Evolutionary conservation across 2,888 invertebrate genomes (phyloP).

Genomic region (Drosophila prostipennis): DNA sequence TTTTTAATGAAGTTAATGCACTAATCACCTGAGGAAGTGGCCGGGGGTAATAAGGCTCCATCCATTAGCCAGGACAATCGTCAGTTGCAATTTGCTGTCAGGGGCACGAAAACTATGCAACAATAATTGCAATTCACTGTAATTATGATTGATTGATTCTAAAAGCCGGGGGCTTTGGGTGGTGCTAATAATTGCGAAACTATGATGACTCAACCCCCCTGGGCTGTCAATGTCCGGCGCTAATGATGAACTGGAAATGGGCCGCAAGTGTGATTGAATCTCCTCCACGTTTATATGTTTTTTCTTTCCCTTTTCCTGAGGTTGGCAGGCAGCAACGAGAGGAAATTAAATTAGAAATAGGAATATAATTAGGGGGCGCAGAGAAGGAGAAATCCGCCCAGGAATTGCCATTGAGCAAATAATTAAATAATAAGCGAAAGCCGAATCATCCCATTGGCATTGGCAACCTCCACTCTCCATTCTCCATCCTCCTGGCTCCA

Average conservation of each 20-base stretch:
- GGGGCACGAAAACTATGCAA: slow-evolving; percentile 59
- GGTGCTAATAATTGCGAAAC: slow-evolving; percentile 66
- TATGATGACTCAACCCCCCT: slow-evolving; percentile 53
- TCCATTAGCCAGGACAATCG: slow-evolving; percentile 42
- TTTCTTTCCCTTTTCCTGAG: slow-evolving; percentile 28
- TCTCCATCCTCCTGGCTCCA: background rate
- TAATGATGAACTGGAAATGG: slow-evolving; percentile 77
- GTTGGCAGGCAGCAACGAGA: slow-evolving; percentile 68
- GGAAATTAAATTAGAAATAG: slow-evolving; percentile 69
- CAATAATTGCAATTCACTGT: slow-evolving; percentile 78
- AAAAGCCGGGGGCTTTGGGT: background rate
- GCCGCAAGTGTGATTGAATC: slow-evolving; percentile 43
- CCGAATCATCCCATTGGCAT: slow-evolving; percentile 54
- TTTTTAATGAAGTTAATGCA: slow-evolving; percentile 1
- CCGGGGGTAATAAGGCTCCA: background rate
- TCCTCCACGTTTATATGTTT: background rate
- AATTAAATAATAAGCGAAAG: slow-evolving; percentile 72
- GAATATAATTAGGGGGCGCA: slow-evolving; percentile 8
- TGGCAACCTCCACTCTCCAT: slow-evolving; percentile 22
- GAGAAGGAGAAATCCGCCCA: slow-evolving; percentile 42
- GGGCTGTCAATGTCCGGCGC: slow-evolving; percentile 71
- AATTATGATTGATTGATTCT: slow-evolving; percentile 74
- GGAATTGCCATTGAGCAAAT: slow-evolving; percentile 71
- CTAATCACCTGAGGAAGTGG: slow-evolving; percentile 13
- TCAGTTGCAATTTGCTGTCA: slow-evolving; percentile 66